Evolutionary conservation across 2,888 invertebrate species (phyloP).

Genomic region (Chalcosyrphus nemorum): DNA sequence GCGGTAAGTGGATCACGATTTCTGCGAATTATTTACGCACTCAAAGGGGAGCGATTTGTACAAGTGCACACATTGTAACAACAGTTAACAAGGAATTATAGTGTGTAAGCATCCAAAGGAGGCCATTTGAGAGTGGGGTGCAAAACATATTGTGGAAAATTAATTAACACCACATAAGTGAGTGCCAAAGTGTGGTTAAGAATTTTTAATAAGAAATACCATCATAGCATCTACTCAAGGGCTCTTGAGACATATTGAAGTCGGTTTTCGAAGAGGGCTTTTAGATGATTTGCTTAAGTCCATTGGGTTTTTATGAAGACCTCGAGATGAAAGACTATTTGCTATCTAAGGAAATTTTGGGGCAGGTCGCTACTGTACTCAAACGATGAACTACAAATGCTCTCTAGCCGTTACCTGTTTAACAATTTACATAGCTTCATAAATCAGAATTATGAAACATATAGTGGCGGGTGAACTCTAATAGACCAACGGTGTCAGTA

Average conservation of each 20-base stretch:
- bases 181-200: slow-evolving; percentile 48
- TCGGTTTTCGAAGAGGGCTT: background rate
- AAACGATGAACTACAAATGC: too few relatives aligned
- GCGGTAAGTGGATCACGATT: slow-evolving; percentile 68
- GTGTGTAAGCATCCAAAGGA: slow-evolving; percentile 31
- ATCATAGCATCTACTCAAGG: background rate
- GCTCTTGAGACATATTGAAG: background rate
- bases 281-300: background rate
- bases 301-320: too few relatives aligned
- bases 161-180: slow-evolving; percentile 68
- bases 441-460: too few relatives aligned
- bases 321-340: too few relatives aligned
- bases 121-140: background rate
- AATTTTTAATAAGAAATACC: slow-evolving; percentile 53
- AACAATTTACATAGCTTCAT: too few relatives aligned
- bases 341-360: too few relatives aligned
- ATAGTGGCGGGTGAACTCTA: too few relatives aligned
- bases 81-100: slow-evolving; percentile 62
- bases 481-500: too few relatives aligned
- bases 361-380: too few relatives aligned
- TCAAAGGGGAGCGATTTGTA: slow-evolving; percentile 69
- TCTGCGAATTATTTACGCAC: slow-evolving; percentile 65
- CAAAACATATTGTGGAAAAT: slow-evolving; percentile 65
- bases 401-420: too few relatives aligned
- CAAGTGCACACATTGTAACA: slow-evolving; percentile 51